A percentile compares a stretch with the other conserved stretches of the same genome.
These are phyloP conservation scores for Gymnoscopelus microlampas DNA, from an alignment of 2,797 vertebrate species.

Conservation along the genomic window DNA sequence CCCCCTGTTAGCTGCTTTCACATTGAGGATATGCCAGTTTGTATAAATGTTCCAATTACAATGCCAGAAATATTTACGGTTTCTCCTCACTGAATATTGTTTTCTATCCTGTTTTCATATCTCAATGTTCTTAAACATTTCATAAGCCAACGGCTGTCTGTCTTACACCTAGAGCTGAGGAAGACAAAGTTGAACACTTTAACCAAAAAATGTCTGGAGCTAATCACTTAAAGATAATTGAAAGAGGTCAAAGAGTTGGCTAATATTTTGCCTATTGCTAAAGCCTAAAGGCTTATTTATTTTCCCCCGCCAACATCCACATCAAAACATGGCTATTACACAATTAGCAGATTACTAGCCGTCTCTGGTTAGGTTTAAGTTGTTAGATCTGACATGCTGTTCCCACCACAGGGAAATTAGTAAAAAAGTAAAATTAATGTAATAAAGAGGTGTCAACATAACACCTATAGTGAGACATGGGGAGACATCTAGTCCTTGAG, in stretches of 20 bases:
- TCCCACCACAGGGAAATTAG: constrained; percentile 21
- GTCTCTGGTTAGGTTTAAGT: constrained; percentile 17
- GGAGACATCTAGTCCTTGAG: constrained; percentile 1
- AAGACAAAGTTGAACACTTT: neutral
- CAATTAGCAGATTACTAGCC: constrained; percentile 45
- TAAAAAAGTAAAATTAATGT: constrained; percentile 17
- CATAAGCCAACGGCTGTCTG: too few species aligned
- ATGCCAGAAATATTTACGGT: too few species aligned
- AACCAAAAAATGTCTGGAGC: too few species aligned
- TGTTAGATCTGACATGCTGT: neutral
- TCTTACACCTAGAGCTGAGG: neutral
- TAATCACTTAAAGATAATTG: too few species aligned
- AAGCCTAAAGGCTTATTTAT: constrained; percentile 26
- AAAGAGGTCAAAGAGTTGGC: too few species aligned
- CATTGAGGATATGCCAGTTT: too few species aligned
- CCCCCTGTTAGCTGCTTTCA: too few species aligned
- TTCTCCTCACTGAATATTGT: too few species aligned
- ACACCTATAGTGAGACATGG: constrained; percentile 31
- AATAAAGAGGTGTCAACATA: constrained; percentile 5
- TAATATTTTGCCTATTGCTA: neutral
- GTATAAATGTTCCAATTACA: too few species aligned
- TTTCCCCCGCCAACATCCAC: constrained; percentile 44
- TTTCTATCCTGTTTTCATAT: too few species aligned
- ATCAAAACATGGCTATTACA: constrained; percentile 38
- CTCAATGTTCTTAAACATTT: too few species aligned